phyloP scores from a whole-genome alignment of 2,888 invertebrate genomes.

The Junonia oenone region DNA sequence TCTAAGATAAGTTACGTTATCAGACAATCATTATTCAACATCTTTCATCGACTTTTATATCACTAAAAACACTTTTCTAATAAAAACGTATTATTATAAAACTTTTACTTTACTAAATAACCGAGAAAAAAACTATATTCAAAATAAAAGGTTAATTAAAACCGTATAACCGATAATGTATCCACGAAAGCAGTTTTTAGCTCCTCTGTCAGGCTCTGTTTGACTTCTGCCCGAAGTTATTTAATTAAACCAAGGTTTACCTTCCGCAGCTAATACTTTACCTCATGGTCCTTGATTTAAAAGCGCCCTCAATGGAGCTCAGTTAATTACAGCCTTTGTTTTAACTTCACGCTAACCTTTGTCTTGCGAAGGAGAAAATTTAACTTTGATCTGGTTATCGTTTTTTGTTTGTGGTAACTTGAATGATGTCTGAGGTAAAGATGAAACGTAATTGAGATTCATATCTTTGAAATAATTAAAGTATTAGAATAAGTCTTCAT shows the following conservation, averaged over 20 bases:
- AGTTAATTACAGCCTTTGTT: conserved; percentile 29
- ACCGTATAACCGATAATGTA: background rate
- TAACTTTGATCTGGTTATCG: background rate
- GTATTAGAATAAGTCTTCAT: too few species aligned
- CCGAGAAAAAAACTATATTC: too few species aligned
- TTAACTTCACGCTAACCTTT: conserved; percentile 19
- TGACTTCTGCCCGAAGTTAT: conserved; percentile 34
- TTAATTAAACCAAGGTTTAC: conserved; percentile 33
- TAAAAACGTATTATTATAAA: too few species aligned
- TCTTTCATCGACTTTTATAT: too few species aligned
- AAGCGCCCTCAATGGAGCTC: conserved; percentile 25
- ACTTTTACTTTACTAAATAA: too few species aligned
- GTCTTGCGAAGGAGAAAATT: background rate
- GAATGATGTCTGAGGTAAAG: background rate
- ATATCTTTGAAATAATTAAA: too few species aligned
- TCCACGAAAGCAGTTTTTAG: background rate
- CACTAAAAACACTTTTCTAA: too few species aligned
- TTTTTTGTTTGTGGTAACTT: too few species aligned
- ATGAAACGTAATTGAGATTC: too few species aligned
- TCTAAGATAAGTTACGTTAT: too few species aligned
- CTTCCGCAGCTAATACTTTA: conserved; percentile 24
- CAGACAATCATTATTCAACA: too few species aligned
- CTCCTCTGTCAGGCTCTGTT: conserved; percentile 14
- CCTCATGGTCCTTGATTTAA: conserved; percentile 29
- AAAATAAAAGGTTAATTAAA: background rate